Conservation (phyloP, 1,140 invertebrate genomes). For the Batillaria attramentaria region DNA sequence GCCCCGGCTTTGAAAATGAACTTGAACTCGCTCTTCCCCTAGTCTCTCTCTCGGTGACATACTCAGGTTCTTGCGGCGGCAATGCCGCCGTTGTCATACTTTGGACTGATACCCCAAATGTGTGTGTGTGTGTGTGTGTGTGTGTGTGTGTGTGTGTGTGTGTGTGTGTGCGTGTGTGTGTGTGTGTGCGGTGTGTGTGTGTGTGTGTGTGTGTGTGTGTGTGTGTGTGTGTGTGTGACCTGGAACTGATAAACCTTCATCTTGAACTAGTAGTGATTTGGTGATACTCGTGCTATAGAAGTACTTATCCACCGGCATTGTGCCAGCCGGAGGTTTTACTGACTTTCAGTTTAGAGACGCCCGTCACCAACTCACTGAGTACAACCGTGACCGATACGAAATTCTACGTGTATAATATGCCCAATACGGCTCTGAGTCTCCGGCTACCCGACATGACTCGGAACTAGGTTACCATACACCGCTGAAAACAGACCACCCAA, state of each 20-base stretch:
- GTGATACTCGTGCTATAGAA: background rate
- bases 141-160: constrained; percentile 18
- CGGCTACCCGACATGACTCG: too few relatives aligned
- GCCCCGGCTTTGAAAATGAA: background rate
- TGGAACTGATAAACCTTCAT: background rate
- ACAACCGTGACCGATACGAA: background rate
- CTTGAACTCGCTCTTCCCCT: background rate
- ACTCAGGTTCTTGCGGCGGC: too few relatives aligned
- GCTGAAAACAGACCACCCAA: too few relatives aligned
- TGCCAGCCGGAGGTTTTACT: background rate
- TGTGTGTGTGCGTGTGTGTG: background rate
- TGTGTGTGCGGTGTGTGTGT: background rate
- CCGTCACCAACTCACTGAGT: background rate
- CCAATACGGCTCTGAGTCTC: background rate
- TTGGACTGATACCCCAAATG: too few relatives aligned
- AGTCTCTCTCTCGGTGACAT: background rate
- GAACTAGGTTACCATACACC: too few relatives aligned
- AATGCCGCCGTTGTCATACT: too few relatives aligned
- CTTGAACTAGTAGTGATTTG: background rate
- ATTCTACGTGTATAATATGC: background rate
- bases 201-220: constrained; percentile 2
- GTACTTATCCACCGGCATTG: background rate
- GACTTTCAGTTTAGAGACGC: background rate
- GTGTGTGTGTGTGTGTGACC: background rate
- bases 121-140: constrained; percentile 1